Percentiles rank a stretch among this genome's conserved stretches.
Conservation (phyloP, 2,888 invertebrate genomes). For the Drosophila phalerata region DNA sequence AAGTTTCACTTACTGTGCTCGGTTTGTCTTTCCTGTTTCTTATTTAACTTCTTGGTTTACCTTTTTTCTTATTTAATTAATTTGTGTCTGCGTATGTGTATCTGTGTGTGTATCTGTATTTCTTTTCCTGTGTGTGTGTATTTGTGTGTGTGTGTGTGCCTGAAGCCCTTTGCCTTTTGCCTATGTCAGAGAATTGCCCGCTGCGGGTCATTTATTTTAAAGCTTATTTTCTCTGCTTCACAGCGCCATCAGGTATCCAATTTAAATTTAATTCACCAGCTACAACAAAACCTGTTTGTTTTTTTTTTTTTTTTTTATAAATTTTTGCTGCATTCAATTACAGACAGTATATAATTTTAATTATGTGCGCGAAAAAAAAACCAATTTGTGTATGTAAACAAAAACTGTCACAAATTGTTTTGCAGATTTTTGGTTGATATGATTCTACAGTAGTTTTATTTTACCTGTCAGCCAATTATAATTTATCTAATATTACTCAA, state of each 20-base stretch:
- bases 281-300: no score
- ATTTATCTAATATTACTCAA: constrained; percentile 40
- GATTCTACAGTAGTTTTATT: constrained; percentile 45
- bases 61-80: constrained; percentile 81
- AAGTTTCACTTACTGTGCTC: constrained; percentile 74
- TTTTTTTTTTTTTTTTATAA: neutral
- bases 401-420: constrained; percentile 21
- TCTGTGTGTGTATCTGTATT: constrained; percentile 14
- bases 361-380: constrained; percentile 2
- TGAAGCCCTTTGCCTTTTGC: constrained; percentile 53
- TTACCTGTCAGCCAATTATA: constrained; percentile 30
- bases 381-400: neutral
- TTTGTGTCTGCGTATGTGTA: constrained; percentile 60
- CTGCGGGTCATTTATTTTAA: constrained; percentile 71
- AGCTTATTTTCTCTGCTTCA: constrained; percentile 27
- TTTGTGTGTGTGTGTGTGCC: constrained; percentile 35
- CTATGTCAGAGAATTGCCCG: constrained; percentile 57
- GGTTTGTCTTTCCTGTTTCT: constrained; percentile 77
- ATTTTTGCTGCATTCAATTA: constrained; percentile 6
- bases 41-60: constrained; percentile 81
- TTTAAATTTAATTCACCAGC: constrained; percentile 25
- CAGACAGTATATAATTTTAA: constrained; percentile 5
- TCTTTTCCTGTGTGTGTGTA: neutral
- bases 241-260: constrained; percentile 8
- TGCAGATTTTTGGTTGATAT: constrained; percentile 26